These are phyloP conservation scores for Tragelaphus strepsiceros DNA, from an alignment of 2,113 vertebrate genomes.

Conservation along the genomic window DNA sequence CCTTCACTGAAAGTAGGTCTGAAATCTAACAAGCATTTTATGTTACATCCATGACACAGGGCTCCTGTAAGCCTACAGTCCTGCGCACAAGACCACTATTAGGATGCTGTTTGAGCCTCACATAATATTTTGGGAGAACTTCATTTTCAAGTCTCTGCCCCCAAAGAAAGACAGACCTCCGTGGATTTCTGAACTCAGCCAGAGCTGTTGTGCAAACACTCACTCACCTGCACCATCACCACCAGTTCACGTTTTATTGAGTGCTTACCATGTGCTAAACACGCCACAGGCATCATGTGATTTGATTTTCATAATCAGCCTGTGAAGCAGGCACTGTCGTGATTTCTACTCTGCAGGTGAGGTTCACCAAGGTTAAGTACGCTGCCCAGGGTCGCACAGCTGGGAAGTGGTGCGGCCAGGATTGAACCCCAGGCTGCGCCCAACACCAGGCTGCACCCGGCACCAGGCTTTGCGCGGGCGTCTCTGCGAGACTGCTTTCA, in stretches of 20 bases:
- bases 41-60: background rate
- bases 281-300: background rate
- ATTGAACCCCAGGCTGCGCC: background rate
- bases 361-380: background rate
- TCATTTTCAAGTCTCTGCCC: background rate
- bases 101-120: background rate
- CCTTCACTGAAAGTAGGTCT: background rate
- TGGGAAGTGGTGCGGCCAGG: background rate
- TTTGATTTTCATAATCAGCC: constrained; percentile 20
- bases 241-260: background rate
- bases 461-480: background rate
- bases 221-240: background rate
- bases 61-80: no score
- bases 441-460: background rate
- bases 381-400: background rate
- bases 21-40: background rate
- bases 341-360: background rate
- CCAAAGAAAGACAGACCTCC: background rate
- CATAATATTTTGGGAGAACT: background rate
- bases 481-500: background rate
- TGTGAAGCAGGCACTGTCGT: background rate
- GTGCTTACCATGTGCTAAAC: background rate
- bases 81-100: fast-evolving
- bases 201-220: background rate
- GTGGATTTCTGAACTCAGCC: background rate